Evolutionary conservation across 1,140 invertebrate species (phyloP).

Genomic region (Protaetia brevitarsis): DNA sequence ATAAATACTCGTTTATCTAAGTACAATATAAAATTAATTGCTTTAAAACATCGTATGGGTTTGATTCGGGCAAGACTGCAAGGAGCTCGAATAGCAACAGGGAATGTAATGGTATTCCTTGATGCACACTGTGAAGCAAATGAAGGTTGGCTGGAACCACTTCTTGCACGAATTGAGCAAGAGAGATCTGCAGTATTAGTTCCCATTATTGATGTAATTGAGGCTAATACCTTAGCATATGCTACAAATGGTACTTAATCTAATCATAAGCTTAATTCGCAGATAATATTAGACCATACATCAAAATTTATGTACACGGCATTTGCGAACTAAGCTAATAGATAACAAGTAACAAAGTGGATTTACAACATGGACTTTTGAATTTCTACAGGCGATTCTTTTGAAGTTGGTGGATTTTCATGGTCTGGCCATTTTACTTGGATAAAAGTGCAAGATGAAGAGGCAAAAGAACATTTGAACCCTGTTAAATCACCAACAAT

Average conservation of each 20-base stretch:
- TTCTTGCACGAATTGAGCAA: constrained; percentile 78
- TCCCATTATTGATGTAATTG: constrained; percentile 91
- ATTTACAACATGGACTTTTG: not conserved
- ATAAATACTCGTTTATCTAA: constrained; percentile 62
- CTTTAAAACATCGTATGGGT: constrained; percentile 73
- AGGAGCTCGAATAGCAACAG: constrained; percentile 73
- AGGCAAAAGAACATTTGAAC: constrained; percentile 59
- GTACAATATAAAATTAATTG: constrained; percentile 70
- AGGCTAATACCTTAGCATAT: constrained; percentile 82
- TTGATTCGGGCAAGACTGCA: constrained; percentile 80
- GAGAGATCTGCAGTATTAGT: constrained; percentile 77
- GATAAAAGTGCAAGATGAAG: constrained; percentile 75
- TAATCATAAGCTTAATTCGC: not conserved
- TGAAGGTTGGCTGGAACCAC: constrained; percentile 79
- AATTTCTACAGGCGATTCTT: constrained; percentile 39
- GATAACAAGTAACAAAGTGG: too few species aligned
- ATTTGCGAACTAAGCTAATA: too few species aligned
- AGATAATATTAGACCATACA: too few species aligned
- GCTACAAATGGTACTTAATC: constrained; percentile 59
- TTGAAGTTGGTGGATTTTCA: constrained; percentile 81
- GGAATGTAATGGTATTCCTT: constrained; percentile 86
- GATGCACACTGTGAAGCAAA: constrained; percentile 96
- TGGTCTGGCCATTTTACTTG: constrained; percentile 90
- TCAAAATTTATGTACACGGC: too few species aligned
- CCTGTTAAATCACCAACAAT: constrained; percentile 79